Conservation (phyloP, 2,113 vertebrate genomes). For the Myiozetetes cayanensis region DNA sequence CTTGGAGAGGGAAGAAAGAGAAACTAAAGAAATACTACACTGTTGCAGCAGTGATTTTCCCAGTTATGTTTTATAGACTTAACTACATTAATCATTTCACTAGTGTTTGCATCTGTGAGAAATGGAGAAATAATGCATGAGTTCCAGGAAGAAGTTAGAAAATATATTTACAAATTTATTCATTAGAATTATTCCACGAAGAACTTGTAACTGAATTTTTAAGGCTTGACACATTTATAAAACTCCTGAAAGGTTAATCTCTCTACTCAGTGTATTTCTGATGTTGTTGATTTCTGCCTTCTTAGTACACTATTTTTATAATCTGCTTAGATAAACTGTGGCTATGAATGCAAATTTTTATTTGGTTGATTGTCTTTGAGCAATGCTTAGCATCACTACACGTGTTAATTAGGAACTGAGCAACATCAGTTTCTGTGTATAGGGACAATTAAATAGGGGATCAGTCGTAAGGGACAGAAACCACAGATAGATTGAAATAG, state of each 20-base stretch:
- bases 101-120: neutral
- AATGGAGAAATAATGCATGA: neutral
- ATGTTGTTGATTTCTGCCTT: neutral
- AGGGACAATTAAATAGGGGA: neutral
- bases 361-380: neutral
- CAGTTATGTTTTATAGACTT: neutral
- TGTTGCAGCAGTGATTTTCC: neutral
- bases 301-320: neutral
- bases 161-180: neutral
- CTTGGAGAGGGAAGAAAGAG: neutral
- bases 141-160: conserved; percentile 12
- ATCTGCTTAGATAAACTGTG: neutral
- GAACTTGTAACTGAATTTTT: neutral
- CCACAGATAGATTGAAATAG: neutral
- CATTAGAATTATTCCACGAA: neutral
- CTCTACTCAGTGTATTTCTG: neutral
- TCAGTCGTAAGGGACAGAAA: neutral
- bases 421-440: neutral
- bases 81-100: neutral
- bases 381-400: neutral
- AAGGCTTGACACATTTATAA: neutral
- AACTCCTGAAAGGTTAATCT: neutral
- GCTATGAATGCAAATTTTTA: neutral
- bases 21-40: neutral
- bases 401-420: neutral